phyloP scores from a whole-genome alignment of 2,888 invertebrate species.

The Melolontha melolontha region DNA sequence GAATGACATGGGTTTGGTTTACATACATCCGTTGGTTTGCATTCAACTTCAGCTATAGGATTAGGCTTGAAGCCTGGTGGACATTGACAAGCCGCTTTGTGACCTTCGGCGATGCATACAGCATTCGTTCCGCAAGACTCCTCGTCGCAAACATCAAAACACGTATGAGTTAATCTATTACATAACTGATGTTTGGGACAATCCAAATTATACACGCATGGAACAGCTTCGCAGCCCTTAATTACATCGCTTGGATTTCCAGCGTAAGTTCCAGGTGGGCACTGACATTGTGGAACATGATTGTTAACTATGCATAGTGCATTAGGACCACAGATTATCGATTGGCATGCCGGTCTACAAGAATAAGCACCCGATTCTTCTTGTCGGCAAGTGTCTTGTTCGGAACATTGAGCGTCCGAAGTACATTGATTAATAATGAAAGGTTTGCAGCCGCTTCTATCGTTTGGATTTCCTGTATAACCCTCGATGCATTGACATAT shows the following conservation, averaged over 20 bases:
- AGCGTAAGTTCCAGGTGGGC: conserved; percentile 87
- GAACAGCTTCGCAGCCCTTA: conserved; percentile 82
- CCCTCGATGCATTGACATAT: conserved; percentile 87
- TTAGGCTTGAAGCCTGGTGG: conserved; percentile 85
- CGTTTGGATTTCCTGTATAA: conserved; percentile 90
- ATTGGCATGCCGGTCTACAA: conserved; percentile 84
- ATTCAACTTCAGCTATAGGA: conserved; percentile 87
- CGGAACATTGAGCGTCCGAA: conserved; percentile 84
- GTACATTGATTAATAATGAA: conserved; percentile 80
- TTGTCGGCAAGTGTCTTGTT: conserved; percentile 82
- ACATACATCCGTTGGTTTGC: conserved; percentile 78
- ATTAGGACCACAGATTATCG: conserved; percentile 83
- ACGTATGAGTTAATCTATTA: conserved; percentile 84
- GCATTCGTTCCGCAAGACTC: conserved; percentile 89
- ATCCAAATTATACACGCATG: conserved; percentile 88
- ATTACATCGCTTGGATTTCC: conserved; percentile 85
- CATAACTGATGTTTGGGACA: conserved; percentile 85
- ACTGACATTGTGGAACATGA: conserved; percentile 90
- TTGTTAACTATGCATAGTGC: conserved; percentile 91
- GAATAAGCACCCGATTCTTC: conserved; percentile 71
- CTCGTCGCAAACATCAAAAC: conserved; percentile 83
- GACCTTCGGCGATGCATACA: conserved; percentile 88
- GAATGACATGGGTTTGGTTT: conserved; percentile 84
- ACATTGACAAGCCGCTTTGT: conserved; percentile 86
- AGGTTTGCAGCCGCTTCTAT: conserved; percentile 86